A percentile compares a stretch with the other conserved stretches of the same genome.
Conservation (phyloP, 2,888 invertebrate species). For the Eristalinus aeneus region DNA sequence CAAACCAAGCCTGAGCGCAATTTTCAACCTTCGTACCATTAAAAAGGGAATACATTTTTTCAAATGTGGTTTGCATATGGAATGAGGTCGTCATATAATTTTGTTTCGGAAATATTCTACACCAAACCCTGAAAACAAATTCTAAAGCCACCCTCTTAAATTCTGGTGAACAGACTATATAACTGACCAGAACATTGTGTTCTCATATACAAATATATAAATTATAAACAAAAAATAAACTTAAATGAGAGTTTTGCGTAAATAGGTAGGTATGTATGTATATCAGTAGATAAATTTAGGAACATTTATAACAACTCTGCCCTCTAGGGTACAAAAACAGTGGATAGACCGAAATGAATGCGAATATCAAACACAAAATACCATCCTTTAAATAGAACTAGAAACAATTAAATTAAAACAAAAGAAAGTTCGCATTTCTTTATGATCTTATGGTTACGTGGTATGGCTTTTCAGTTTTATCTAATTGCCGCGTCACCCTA, state of each 20-base stretch:
- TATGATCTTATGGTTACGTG: background rate
- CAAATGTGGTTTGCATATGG: background rate
- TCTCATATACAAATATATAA: background rate
- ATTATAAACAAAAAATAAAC: background rate
- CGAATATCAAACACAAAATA: background rate
- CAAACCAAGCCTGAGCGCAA: background rate
- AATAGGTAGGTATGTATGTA: background rate
- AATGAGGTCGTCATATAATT: background rate
- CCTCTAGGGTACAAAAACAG: background rate
- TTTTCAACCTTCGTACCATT: background rate
- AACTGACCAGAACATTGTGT: background rate
- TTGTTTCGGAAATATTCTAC: background rate
- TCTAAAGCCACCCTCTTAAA: background rate
- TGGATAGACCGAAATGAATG: background rate
- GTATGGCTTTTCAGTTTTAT: slow-evolving; percentile 1
- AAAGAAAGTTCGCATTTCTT: background rate
- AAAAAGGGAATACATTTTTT: background rate
- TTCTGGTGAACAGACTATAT: background rate
- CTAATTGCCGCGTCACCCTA: slow-evolving; percentile 45
- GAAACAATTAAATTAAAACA: background rate
- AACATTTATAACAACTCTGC: background rate
- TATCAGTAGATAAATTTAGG: background rate
- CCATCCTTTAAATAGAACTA: background rate
- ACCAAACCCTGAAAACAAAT: background rate
- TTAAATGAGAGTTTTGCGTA: background rate